A percentile compares a stretch with the other conserved stretches of the same genome.
Conservation (phyloP, 2,797 vertebrate species). For the Trachurus trachurus region DNA sequence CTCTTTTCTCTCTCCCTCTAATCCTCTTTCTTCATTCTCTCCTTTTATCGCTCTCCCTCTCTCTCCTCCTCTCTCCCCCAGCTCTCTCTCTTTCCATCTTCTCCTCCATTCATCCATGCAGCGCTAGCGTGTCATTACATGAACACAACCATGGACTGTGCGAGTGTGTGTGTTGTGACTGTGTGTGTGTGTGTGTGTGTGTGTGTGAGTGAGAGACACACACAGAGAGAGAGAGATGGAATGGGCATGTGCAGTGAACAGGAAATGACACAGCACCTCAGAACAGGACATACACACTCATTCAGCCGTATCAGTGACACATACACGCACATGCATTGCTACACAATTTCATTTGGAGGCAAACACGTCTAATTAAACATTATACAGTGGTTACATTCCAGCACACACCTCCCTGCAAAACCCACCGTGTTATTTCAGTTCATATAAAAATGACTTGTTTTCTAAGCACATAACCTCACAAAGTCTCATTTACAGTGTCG, state of each 20-base stretch:
- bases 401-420: conserved; percentile 8
- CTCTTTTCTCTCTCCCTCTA: conserved; percentile 58
- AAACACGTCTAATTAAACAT: conserved; percentile 12
- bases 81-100: conserved; percentile 58
- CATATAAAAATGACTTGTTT: background rate
- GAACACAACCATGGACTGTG: conserved; percentile 38
- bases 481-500: background rate
- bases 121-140: conserved; percentile 54
- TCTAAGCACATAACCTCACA: background rate
- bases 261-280: conserved; percentile 46
- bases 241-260: conserved; percentile 33
- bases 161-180: conserved; percentile 12
- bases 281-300: conserved; percentile 22
- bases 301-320: conserved; percentile 29
- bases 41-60: conserved; percentile 29
- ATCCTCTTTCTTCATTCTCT: conserved; percentile 68
- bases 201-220: background rate
- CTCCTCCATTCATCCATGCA: conserved; percentile 65
- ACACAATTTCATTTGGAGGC: conserved; percentile 29
- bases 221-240: conserved; percentile 7
- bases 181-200: conserved; percentile 7
- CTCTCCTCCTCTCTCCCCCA: background rate
- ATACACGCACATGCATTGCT: conserved; percentile 20
- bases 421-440: background rate
- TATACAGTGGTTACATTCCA: background rate